Evolutionary conservation across 30 jellyfish, hydroid and myxozoan genomes (phyloP), one percentile per base, ranked within the genome.

Genomic region (Pseudorhiza aurosa): DNA sequence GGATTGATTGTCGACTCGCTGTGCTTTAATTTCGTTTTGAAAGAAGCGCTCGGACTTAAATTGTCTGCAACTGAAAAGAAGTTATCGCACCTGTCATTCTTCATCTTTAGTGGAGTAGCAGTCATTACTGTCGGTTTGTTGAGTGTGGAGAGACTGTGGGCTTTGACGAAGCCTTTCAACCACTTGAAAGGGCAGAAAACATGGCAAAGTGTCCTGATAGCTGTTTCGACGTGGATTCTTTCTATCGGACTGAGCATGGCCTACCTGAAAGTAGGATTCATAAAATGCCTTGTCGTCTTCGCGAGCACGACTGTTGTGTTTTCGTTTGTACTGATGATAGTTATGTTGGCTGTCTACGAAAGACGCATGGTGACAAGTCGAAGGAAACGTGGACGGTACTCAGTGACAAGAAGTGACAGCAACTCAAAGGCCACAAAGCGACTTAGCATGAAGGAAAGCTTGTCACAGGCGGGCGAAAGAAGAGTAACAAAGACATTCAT

Each of bases 71-170:
- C 85, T 9, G 97, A 90, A 46, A 81, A 46, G 77, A 64, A 65
- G 22, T 36, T 77, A n/a, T 68, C 91, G n/a, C 97, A 90, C 56
- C 11, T 90, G 81, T 58, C 94, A 17, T 69, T 90, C 29, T 90
- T 90, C 60, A 70, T 83, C 18, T 68, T 86, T 37, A 90, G 94
- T 31, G 97, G 96, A 8, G 97, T 90, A 33, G 85, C 97, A 1
- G 90, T 90, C 15, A 31, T 90, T 2, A 90, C 95, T 15, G 79
- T 90, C 88, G 94, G 88, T 18, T 32, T 90, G 65, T 37, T 90
- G 68, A 68, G 97, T 71, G 53, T 90, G n/a, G 97, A 90, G 24
- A 59, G 97, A 21, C 58, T 84, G 15, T 57, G 85, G 77, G 97
- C 95, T 0, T 40, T 90, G 80, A 44, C 72, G 36, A 65, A 64